Conservation (phyloP, 1,140 invertebrate species). For the Cylas formicarius region DNA sequence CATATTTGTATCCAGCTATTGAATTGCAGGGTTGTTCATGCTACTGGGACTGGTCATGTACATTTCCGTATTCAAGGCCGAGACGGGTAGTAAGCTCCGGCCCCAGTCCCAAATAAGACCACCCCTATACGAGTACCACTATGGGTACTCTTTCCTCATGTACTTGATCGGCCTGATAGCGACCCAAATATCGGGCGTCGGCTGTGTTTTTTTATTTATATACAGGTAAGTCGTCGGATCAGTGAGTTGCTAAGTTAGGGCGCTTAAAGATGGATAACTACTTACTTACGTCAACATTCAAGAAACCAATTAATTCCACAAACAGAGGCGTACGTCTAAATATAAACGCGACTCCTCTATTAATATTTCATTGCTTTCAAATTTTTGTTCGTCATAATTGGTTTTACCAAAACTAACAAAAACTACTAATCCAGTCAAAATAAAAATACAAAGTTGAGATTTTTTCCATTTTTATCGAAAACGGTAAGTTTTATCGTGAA, state of each 20-base stretch:
- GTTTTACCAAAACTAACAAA: too few species aligned
- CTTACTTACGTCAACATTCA: too few species aligned
- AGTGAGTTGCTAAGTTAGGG: constrained; percentile 2
- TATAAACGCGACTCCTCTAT: too few species aligned
- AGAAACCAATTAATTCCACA: too few species aligned
- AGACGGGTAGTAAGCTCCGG: constrained; percentile 77
- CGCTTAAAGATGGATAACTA: too few species aligned
- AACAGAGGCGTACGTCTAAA: too few species aligned
- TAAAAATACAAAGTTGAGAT: too few species aligned
- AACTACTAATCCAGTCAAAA: too few species aligned
- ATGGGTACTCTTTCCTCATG: constrained; percentile 80
- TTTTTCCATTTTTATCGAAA: too few species aligned
- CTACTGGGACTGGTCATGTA: constrained; percentile 84
- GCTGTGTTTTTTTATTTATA: constrained; percentile 81
- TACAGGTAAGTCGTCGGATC: constrained; percentile 40
- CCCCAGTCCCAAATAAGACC: constrained; percentile 68
- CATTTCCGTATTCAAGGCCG: constrained; percentile 85
- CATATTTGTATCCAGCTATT: background rate
- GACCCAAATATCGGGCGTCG: constrained; percentile 75
- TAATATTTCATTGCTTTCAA: too few species aligned
- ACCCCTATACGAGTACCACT: constrained; percentile 74
- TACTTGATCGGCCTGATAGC: constrained; percentile 77
- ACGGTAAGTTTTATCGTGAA: too few species aligned
- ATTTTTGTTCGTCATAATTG: too few species aligned
- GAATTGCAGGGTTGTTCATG: constrained; percentile 68